Evolutionary conservation across 2,888 invertebrate genomes (phyloP), one percentile per base, ranked within the genome.

Genomic region (Oligia strigilis): DNA sequence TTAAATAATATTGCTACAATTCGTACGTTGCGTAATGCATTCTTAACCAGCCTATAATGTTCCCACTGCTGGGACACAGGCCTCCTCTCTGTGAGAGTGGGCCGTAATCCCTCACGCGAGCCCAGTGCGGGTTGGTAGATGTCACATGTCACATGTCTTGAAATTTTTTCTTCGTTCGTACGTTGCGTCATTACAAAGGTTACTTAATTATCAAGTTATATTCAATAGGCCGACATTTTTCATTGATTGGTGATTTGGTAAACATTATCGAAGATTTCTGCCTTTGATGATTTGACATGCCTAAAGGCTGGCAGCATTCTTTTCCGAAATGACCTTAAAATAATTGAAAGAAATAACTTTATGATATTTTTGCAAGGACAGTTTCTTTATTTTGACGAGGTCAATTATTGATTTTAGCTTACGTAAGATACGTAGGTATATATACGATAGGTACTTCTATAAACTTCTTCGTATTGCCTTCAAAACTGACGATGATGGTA

Each of bases 181-280:
- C 23, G 46, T 84, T 86, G 67, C 78, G 52, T 74, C 58, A 86
- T 23, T 4, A 3, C 17, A 77, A 84, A 78, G 83, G 83, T 82
- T 74, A 77, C 3, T n/a, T 84, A 29, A 29, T 29, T 29, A 74
- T 75, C 14, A n/a, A 81, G 52, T 55, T 36, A 1, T 46, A 3
- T 19, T 60, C 4, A 79, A 84, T 36, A 36, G 11, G 17, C 5
- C 8, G 11, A 49, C 43, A 65, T 14, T 40, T 83, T 60, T 36
- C 11, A 60, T 72, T 69, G 17, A 67, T 60, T 1, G 14, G 4
- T 29, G 4, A 70, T 23, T 19, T 36, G 9, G 36, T 29, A 14
- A 43, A 11, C 4, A 74, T 70, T 40, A 69, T 70, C 1, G 4
- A 60, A 14, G 14, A 65, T 11, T 19, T n/a, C 36, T 29, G 67